Evolutionary conservation across 2,797 vertebrate genomes (phyloP), one percentile per base, ranked within the genome.

Genomic region (Fistularia tabacaria): DNA sequence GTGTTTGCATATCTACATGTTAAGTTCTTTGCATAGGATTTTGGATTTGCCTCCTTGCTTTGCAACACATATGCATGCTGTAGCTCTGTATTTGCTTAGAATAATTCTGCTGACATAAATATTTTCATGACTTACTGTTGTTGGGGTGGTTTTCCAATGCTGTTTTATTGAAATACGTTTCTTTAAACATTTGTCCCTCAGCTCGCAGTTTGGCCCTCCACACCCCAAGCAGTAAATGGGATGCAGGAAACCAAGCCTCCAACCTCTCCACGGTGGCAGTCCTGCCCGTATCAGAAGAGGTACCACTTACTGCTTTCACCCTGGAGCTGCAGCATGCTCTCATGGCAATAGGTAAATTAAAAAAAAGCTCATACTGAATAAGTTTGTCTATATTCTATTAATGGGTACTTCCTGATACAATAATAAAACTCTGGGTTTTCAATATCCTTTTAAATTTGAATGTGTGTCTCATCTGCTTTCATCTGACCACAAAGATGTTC

Each of bases 281-380:
- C 53, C 90, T 98, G 82, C 95, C 95, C 0, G 96, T 94, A 11
- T 94, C 95, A 0, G 95, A 98, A 56, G 97, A 97, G 0, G 95
- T 97, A 5, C 96, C 95, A 0, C 90, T 99, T 6, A 93, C 93
- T 0, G 85, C 97, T 71, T 98, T 98, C 49, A 91, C 94, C 8
- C 74, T 98, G 89, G 97, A 97, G 83, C 92, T 99, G 47, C 92
- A 94, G 77, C 95, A 97, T 0, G 95, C 95, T 3, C 93, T 98
- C 59, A 76, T 85, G 0, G 91, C 92, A 40, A 93, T 97, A 3
- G 94, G 97, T 98, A 83, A 56, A 51, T 49, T 39, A 38, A 38
- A 37, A n/a, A 25, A 25, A 25, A 25, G 25, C 36, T 9, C 3
- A 7, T 45, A 6, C 13, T 46, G 9, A 9, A 13, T 7, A 40